Base-by-base conservation (phyloP, 2,888 invertebrate genomes). In the Corythucha ciliata region DNA sequence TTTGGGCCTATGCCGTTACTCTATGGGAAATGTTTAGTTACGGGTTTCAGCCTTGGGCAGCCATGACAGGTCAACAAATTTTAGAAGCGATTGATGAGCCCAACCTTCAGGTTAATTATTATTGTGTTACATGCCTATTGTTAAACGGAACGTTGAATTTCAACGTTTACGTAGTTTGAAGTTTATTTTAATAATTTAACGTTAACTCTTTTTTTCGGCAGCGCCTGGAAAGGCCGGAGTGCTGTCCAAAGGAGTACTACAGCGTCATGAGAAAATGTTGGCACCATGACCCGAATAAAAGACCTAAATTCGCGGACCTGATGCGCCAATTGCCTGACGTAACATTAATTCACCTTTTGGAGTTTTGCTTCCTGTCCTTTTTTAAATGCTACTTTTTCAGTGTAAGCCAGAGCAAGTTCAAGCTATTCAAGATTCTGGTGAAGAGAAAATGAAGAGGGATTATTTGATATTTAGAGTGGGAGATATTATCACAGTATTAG, bases 1-100 rank as follows among this genome's bases (percentile, higher is more conserved):
- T 96, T 0, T 98, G 97, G 97, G 92, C 97, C 0, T 98, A 84
- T 67, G 97, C 90, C 3, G 91, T 96, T 0, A 92, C 94, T n/a
- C 72, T 98, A 1, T 98, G 97, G 97, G 98, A 98, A 70, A 91
- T 97, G 90, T 98, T 97, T 68, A 91, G 92, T 0, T 97, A 96
- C 65, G 97, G 97, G 1, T 91, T 92, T 67, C 94, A 96, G 68
- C 98, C 98, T 0, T 98, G 97, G 97, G 88, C 89, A 0, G 93
- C 91, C 0, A 75, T 91, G 46, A 92, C 90, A 0, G 91, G 91
- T 0, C 84, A 90, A 59, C 91, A 94, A 70, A 97, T 97, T 59
- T 70, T 97, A 4, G 92, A 92, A 68, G 88, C 93, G 4, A 93
- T 97, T 53, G 96, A 97, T 69, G 82, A 86, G 54, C 94, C 93